These are phyloP conservation scores for Dipus sagitta DNA, from an alignment of 2,797 vertebrate species.

Conservation along the genomic window DNA sequence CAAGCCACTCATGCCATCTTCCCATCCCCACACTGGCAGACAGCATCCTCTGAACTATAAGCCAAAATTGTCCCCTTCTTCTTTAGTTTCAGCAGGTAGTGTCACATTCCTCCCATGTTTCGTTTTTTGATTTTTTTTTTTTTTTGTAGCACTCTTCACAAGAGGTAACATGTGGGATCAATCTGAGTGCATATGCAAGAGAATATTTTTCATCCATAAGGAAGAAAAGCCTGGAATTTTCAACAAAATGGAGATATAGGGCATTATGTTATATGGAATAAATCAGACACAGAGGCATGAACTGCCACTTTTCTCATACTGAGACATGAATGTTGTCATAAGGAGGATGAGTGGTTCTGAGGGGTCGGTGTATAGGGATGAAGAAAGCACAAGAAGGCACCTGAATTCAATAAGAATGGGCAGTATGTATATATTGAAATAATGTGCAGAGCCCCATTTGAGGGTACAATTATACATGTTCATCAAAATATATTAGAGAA, in stretches of 20 bases:
- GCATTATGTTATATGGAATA: not conserved
- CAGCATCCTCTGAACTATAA: not conserved
- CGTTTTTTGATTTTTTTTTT: no score
- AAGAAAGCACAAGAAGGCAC: not conserved
- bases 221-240: not conserved
- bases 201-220: not conserved
- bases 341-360: not conserved
- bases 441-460: not conserved
- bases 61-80: no score
- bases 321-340: no score
- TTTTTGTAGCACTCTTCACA: not conserved
- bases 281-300: not conserved
- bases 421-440: not conserved
- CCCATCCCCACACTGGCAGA: not conserved
- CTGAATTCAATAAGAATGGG: rapidly evolving
- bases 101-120: no score
- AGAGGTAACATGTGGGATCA: not conserved
- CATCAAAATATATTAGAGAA: not conserved
- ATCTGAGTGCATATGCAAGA: not conserved
- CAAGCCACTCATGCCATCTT: not conserved
- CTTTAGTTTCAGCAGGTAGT: no score
- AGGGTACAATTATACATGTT: not conserved
- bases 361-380: not conserved
- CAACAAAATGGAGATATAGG: not conserved
- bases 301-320: not conserved